Conservation (phyloP, 2,113 vertebrate species). For the Protobothrops mucrosquamatus region DNA sequence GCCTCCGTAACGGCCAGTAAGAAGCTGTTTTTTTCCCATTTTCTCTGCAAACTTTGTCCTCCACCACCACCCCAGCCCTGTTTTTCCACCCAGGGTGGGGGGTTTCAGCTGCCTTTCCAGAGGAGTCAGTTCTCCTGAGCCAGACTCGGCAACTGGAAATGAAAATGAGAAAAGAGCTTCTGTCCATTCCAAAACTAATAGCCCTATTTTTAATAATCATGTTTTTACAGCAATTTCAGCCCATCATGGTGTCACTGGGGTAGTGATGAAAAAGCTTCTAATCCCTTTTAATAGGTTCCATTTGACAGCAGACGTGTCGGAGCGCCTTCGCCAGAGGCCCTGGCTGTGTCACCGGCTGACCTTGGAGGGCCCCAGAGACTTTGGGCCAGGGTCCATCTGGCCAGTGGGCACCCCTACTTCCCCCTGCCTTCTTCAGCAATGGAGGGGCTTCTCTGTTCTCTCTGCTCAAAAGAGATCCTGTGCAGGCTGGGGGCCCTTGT, state of each 20-base stretch:
- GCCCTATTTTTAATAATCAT: constrained; percentile 71
- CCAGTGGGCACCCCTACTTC: neutral
- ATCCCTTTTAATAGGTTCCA: constrained; percentile 68
- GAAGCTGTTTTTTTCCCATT: neutral
- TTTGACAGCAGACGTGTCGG: constrained; percentile 64
- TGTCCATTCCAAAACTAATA: constrained; percentile 66
- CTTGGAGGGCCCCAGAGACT: constrained; percentile 35
- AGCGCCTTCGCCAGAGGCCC: constrained; percentile 55
- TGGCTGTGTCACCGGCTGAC: constrained; percentile 44
- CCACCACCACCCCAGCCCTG: neutral
- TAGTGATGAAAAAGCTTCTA: constrained; percentile 62
- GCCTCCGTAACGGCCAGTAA: neutral
- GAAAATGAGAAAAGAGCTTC: constrained; percentile 61
- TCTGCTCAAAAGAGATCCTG: neutral
- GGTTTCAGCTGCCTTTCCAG: neutral
- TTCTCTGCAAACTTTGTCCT: neutral
- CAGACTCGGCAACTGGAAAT: neutral
- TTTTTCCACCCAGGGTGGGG: accelerated
- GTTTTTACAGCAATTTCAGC: constrained; percentile 68
- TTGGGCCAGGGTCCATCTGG: constrained; percentile 53
- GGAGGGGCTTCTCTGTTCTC: neutral
- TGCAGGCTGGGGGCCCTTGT: neutral
- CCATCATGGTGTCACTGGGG: constrained; percentile 63
- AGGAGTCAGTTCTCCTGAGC: neutral
- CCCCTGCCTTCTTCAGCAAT: neutral